phyloP scores from a whole-genome alignment of 1,140 invertebrate species.

The Sipha flava region DNA sequence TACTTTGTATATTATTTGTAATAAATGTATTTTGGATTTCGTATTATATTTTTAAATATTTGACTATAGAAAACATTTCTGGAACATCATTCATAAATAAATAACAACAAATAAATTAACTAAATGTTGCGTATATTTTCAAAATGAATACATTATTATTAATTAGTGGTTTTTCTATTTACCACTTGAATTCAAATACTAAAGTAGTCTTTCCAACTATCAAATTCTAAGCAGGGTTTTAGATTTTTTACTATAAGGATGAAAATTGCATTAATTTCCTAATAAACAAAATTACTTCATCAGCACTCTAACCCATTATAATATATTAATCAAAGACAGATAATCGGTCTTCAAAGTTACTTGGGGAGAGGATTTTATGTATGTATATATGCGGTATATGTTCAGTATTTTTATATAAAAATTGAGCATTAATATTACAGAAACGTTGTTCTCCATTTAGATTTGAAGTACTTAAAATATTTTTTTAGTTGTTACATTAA shows the following conservation, averaged over 20 bases:
- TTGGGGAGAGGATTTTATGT: not conserved
- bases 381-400: not conserved
- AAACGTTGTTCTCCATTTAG: too few relatives aligned
- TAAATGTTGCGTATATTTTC: not conserved
- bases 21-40: not conserved
- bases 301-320: not conserved
- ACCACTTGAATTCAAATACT: not conserved
- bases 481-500: too few relatives aligned
- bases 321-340: not conserved
- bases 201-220: conserved; percentile 14
- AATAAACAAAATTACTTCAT: not conserved
- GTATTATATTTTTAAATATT: conserved; percentile 2
- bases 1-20: not conserved
- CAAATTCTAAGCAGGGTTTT: conserved; percentile 17
- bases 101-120: not conserved
- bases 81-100: not conserved
- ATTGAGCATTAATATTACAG: not conserved
- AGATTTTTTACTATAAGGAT: not conserved
- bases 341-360: not conserved
- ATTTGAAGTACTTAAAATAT: too few relatives aligned
- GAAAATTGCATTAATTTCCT: not conserved
- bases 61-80: not conserved
- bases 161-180: not conserved
- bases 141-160: not conserved
- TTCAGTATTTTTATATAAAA: not conserved